Evolutionary conservation across 2,888 invertebrate genomes (phyloP).

Genomic region (Tortrix viridana): DNA sequence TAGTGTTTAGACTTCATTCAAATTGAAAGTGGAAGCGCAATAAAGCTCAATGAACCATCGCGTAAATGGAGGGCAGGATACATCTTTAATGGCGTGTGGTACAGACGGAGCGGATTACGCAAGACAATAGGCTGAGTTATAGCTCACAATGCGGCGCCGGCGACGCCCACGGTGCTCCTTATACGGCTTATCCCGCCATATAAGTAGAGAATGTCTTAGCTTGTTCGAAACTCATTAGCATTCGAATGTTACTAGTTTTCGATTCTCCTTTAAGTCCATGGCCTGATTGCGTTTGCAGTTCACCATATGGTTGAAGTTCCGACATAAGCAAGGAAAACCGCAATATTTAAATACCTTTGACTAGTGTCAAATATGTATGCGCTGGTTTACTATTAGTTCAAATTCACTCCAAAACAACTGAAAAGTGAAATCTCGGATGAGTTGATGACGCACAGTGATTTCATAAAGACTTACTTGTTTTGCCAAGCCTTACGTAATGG

Average conservation of each 20-base stretch:
- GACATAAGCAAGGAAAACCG: constrained; percentile 24
- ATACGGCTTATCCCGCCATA: constrained; percentile 72
- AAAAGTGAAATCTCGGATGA: constrained; percentile 21
- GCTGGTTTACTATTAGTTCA: neutral
- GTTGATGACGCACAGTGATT: constrained; percentile 17
- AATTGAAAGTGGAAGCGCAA: constrained; percentile 42
- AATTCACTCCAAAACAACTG: constrained; percentile 2
- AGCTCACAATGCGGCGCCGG: constrained; percentile 55
- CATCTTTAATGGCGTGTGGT: constrained; percentile 62
- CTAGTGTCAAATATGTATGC: neutral
- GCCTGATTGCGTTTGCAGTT: constrained; percentile 48
- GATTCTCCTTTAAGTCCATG: constrained; percentile 57
- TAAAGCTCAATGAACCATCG: constrained; percentile 70
- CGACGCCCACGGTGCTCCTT: constrained; percentile 69
- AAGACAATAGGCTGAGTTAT: constrained; percentile 71
- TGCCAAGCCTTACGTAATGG: constrained; percentile 50
- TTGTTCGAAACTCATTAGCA: constrained; percentile 59
- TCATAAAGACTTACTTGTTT: constrained; percentile 16
- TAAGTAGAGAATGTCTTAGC: constrained; percentile 70
- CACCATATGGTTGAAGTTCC: constrained; percentile 59
- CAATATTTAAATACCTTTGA: neutral
- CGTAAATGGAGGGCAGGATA: constrained; percentile 69
- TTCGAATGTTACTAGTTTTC: constrained; percentile 58
- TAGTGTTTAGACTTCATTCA: constrained; percentile 45
- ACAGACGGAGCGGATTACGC: constrained; percentile 63